Evolutionary conservation across 1,140 invertebrate genomes (phyloP).

Genomic region (Steinernema feltiae): DNA sequence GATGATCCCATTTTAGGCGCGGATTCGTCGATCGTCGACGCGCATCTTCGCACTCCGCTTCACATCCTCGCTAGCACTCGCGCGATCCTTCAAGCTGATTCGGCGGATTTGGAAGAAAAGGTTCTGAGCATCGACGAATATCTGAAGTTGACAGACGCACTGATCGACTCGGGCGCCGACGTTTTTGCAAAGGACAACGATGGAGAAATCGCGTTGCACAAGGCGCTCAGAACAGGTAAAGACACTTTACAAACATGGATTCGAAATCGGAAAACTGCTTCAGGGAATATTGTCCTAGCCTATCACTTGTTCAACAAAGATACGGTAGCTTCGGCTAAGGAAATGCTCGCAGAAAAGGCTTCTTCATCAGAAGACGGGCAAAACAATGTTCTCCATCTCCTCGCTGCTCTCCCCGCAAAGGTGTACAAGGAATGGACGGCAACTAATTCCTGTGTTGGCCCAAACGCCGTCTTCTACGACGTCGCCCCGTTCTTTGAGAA

Average conservation of each 20-base stretch:
- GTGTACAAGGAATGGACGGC: background rate
- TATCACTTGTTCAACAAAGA: background rate
- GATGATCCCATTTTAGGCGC: slow-evolving; percentile 50
- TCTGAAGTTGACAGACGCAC: slow-evolving; percentile 52
- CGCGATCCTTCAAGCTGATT: slow-evolving; percentile 39
- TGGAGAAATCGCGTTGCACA: background rate
- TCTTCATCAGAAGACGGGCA: background rate
- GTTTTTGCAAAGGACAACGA: slow-evolving; percentile 42
- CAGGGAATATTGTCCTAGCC: background rate
- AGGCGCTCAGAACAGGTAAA: background rate
- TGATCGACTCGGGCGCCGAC: slow-evolving; percentile 51
- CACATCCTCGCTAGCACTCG: slow-evolving; percentile 59
- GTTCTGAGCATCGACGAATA: slow-evolving; percentile 47
- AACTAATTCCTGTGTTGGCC: background rate
- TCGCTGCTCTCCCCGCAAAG: background rate
- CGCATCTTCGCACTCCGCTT: slow-evolving; percentile 56
- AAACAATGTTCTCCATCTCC: background rate
- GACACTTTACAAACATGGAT: no score
- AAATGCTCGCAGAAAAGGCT: background rate
- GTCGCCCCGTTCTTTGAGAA: slow-evolving; percentile 14
- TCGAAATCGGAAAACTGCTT: background rate
- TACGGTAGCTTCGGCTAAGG: background rate
- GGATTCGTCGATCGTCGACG: slow-evolving; percentile 54
- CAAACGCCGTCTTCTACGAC: background rate
- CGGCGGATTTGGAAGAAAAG: background rate